A percentile compares a stretch with the other conserved stretches of the same genome.
Conservation (phyloP, 2,888 invertebrate species). For the Theodoxus fluviatilis region DNA sequence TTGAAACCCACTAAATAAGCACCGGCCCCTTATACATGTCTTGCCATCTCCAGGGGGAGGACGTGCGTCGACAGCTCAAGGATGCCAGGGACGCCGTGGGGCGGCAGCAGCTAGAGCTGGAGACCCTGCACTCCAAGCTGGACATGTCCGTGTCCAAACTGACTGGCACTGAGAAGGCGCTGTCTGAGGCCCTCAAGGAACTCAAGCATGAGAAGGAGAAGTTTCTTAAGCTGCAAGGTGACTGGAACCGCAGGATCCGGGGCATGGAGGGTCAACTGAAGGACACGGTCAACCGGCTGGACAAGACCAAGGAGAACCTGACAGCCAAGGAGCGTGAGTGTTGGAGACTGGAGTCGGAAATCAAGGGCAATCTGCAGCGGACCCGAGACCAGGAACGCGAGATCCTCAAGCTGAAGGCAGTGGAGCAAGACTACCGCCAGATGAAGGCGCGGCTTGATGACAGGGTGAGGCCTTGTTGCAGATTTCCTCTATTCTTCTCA, state of each 20-base stretch:
- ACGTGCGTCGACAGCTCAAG: constrained; percentile 54
- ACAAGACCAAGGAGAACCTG: constrained; percentile 46
- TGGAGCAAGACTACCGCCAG: constrained; percentile 53
- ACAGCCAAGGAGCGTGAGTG: constrained; percentile 52
- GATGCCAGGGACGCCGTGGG: constrained; percentile 52
- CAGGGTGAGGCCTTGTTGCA: constrained; percentile 31
- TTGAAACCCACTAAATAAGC: background rate
- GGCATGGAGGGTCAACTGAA: constrained; percentile 50
- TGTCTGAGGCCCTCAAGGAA: constrained; percentile 54
- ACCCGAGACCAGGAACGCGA: constrained; percentile 53
- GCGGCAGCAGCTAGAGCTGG: constrained; percentile 54
- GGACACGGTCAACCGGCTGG: constrained; percentile 49
- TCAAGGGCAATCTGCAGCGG: constrained; percentile 46
- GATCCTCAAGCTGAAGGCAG: constrained; percentile 54
- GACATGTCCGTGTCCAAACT: constrained; percentile 56
- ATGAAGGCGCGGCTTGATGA: constrained; percentile 49
- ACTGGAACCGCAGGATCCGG: constrained; percentile 52
- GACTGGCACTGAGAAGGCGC: constrained; percentile 55
- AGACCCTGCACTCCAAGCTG: constrained; percentile 51
- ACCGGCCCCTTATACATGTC: no score
- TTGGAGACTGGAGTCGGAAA: constrained; percentile 47
- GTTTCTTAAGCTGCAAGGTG: constrained; percentile 50
- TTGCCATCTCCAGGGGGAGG: constrained; percentile 40
- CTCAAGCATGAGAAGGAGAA: constrained; percentile 55
- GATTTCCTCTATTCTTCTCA: background rate